Evolutionary conservation across 2,113 vertebrate species (phyloP), one percentile per base, ranked within the genome.

Genomic region (Peromyscus leucopus): DNA sequence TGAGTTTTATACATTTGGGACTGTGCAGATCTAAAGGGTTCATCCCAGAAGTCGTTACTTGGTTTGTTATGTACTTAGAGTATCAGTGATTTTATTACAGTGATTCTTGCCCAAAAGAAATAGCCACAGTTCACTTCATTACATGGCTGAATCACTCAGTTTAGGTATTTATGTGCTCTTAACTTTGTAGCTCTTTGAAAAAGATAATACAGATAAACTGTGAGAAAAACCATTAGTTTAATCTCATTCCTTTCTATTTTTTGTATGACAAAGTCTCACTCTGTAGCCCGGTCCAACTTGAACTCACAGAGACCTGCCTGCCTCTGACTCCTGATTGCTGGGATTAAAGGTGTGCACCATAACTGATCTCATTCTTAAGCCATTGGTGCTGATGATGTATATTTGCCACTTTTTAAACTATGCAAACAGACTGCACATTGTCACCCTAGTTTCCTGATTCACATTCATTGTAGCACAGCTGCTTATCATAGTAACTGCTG

Each of bases 161-260:
- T 93, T 92, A 90, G 89, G 57, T 90, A 80, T 96, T 75, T 93
- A 90, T 88, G 31, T 90, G n/a, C 33, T 95, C 93, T 33, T 92
- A 91, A 82, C 31, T 33, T 93, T 88, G 42, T 89, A 93, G 13
- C 36, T 95, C 19, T 92, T 97, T 96, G 85, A 87, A 93, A 94
- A 90, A 96, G 42, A 92, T 84, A 93, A 93, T 92, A 39, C 42
- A 92, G 26, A 65, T 94, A 82, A 67, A 94, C 42, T 96, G 48
- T 46, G 93, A 95, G 10, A 21, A 89, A 96, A 92, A 63, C 21
- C 17, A 84, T 19, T 61, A 31, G 13, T 93, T 94, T 63, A 93
- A 89, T 97, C 79, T 95, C n/a, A 87, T 96, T 96, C 24, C 59
- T 63, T 84, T 63, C 2, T 59, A 36, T 83, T 24, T 22, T 39